A percentile compares a stretch with the other conserved stretches of the same genome.
Conservation (phyloP, 2,888 invertebrate genomes). For the Drosophila fulvimacula region DNA sequence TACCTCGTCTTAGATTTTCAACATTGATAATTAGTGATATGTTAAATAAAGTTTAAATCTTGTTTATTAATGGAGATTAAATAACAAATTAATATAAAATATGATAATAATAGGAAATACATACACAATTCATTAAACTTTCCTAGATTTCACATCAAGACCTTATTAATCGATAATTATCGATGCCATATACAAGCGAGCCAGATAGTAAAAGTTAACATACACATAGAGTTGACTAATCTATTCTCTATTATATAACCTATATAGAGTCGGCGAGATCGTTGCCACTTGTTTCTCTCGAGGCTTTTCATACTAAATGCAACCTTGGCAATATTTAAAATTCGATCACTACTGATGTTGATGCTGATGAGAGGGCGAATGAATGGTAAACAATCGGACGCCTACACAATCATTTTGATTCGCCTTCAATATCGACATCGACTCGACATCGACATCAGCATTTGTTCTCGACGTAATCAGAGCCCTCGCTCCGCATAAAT, state of each 20-base stretch:
- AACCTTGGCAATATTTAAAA: conserved; percentile 25
- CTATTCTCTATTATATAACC: not conserved
- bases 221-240: not conserved
- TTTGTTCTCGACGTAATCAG: conserved; percentile 49
- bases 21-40: too few species aligned
- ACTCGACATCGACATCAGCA: conserved; percentile 24
- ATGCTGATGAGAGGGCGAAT: conserved; percentile 14
- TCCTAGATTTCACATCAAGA: too few species aligned
- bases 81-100: too few species aligned
- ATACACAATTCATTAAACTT: too few species aligned
- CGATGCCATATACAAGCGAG: not conserved
- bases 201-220: not conserved
- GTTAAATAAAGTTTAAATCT: too few species aligned
- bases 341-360: conserved; percentile 1
- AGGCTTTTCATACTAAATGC: conserved; percentile 4
- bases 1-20: too few species aligned
- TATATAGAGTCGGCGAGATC: not conserved
- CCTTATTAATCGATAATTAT: not conserved
- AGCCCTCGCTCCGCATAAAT: conserved; percentile 37
- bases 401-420: conserved; percentile 22
- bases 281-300: conserved; percentile 4
- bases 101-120: too few species aligned
- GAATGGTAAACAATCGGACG: conserved; percentile 30
- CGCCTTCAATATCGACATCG: conserved; percentile 26
- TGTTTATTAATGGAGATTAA: too few species aligned